Conservation (phyloP, 1,140 invertebrate species). For the Holotrichia oblita region DNA sequence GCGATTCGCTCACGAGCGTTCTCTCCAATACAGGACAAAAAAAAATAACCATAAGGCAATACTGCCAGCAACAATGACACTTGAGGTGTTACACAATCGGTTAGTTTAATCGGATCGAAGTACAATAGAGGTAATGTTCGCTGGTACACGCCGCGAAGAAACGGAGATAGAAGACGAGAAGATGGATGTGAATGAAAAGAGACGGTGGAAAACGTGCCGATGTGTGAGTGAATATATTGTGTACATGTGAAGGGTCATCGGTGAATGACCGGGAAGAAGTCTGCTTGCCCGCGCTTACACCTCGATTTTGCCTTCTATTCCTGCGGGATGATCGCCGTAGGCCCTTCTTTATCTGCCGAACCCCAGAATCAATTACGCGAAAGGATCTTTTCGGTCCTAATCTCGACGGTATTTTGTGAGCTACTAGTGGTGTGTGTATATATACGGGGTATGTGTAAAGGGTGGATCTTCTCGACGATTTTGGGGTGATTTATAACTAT, state of each 20-base stretch:
- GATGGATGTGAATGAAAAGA: neutral
- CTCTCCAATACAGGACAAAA: neutral
- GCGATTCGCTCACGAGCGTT: slow-evolving; percentile 1
- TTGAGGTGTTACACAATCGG: slow-evolving; percentile 34
- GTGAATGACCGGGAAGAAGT: slow-evolving; percentile 44
- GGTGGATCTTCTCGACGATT: neutral
- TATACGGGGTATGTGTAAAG: too few relatives aligned
- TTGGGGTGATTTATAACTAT: neutral
- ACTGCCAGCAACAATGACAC: slow-evolving; percentile 32
- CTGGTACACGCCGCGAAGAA: neutral
- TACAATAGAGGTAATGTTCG: slow-evolving; percentile 17
- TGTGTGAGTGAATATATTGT: slow-evolving; percentile 6
- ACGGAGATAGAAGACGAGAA: neutral
- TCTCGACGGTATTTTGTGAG: slow-evolving; percentile 16
- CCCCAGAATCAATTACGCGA: slow-evolving; percentile 19
- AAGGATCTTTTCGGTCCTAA: slow-evolving; percentile 12
- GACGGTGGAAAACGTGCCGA: neutral
- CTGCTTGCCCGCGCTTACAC: slow-evolving; percentile 1
- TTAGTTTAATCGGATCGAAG: slow-evolving; percentile 32
- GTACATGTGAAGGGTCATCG: slow-evolving; percentile 44
- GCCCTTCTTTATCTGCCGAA: slow-evolving; percentile 8
- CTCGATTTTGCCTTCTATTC: slow-evolving; percentile 39
- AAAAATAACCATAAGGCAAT: slow-evolving; percentile 9
- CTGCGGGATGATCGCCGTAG: slow-evolving; percentile 40
- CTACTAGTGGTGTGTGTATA: neutral